Conservation (phyloP, 2,888 invertebrate species). For the Dryadula phaetusa region DNA sequence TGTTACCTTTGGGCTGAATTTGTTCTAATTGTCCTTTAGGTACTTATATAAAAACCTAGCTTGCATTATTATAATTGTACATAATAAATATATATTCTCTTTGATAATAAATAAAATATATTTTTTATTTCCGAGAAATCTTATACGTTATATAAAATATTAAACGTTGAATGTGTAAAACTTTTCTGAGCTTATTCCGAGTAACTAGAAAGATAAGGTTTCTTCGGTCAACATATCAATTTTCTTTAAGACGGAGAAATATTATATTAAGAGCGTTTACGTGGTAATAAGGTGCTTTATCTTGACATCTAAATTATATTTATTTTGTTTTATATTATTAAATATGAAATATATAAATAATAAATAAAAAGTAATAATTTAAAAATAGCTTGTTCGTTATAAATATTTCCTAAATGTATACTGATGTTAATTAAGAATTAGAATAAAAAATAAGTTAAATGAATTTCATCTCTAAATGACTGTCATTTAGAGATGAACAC, state of each 20-base stretch:
- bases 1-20: slow-evolving; percentile 24
- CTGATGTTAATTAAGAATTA: background rate
- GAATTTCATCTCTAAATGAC: no score
- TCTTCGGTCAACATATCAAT: background rate
- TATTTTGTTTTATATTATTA: no score
- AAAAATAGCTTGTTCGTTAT: no score
- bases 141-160: background rate
- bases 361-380: no score
- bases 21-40: background rate
- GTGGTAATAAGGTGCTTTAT: no score
- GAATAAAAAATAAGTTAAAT: slow-evolving; percentile 5
- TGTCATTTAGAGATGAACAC: slow-evolving; percentile 4
- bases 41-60: background rate
- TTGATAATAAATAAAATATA: no score
- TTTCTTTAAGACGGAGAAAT: background rate
- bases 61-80: no score
- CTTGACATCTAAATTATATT: no score
- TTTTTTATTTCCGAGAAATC: background rate
- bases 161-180: background rate
- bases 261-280: background rate
- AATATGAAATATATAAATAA: no score
- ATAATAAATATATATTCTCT: no score
- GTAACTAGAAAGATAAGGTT: no score
- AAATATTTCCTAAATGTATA: no score
- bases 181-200: background rate